Conservation (phyloP, 2,888 invertebrate genomes). For the Helleia helle region DNA sequence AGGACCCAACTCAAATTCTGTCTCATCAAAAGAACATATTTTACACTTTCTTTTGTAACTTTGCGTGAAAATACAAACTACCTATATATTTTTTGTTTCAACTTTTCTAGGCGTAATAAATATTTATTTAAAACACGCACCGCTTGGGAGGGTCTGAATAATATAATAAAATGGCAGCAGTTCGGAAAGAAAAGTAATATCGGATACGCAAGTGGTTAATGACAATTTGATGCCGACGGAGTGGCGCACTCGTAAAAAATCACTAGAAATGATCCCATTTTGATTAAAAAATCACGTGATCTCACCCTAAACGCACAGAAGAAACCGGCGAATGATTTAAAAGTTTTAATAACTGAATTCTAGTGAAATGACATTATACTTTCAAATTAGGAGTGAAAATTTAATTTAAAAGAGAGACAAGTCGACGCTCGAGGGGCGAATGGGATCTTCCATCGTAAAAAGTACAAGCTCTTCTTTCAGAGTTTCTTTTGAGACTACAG, state of each 20-base stretch:
- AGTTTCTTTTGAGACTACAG: constrained; percentile 69
- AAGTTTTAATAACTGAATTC: constrained; percentile 74
- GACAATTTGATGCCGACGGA: constrained; percentile 65
- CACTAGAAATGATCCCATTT: constrained; percentile 71
- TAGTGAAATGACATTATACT: constrained; percentile 76
- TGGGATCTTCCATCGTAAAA: constrained; percentile 67
- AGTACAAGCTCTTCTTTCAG: constrained; percentile 68
- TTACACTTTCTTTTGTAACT: constrained; percentile 29
- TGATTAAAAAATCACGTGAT: constrained; percentile 71
- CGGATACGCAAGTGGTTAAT: constrained; percentile 69
- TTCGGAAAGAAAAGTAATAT: constrained; percentile 69
- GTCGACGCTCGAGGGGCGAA: constrained; percentile 62
- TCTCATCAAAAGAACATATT: constrained; percentile 24
- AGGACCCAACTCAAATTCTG: constrained; percentile 66
- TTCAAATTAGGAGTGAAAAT: constrained; percentile 76
- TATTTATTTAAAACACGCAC: background rate
- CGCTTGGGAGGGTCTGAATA: constrained; percentile 41
- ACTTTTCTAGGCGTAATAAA: background rate
- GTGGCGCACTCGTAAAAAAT: constrained; percentile 70
- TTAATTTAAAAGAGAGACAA: constrained; percentile 75
- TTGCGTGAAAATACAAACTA: constrained; percentile 5
- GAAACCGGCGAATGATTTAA: constrained; percentile 71
- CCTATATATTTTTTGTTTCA: background rate
- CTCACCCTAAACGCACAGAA: constrained; percentile 54
- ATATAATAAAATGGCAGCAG: constrained; percentile 60